phyloP scores from a whole-genome alignment of 2,888 invertebrate genomes.

The Drosophila tanythrix region DNA sequence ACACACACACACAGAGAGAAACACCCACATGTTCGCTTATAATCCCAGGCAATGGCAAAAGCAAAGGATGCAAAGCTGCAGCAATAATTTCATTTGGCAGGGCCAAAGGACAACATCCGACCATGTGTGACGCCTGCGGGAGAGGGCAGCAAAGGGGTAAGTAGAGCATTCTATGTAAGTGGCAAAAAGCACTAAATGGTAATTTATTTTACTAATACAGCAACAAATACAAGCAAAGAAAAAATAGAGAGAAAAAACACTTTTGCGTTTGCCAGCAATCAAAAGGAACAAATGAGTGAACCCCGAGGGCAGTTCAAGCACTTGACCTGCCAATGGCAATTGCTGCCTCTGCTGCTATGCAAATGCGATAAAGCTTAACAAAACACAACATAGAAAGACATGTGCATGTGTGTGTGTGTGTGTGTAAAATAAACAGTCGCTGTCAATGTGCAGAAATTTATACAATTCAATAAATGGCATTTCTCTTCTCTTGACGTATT shows the following conservation, averaged over 20 bases:
- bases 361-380: slow-evolving; percentile 75
- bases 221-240: slow-evolving; percentile 48
- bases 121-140: slow-evolving; percentile 68
- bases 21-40: slow-evolving; percentile 54
- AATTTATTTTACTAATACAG: slow-evolving; percentile 81
- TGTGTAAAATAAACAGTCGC: slow-evolving; percentile 72
- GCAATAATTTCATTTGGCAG: slow-evolving; percentile 78
- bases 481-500: slow-evolving; percentile 41
- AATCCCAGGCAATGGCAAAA: slow-evolving; percentile 56
- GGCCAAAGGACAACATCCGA: slow-evolving; percentile 73
- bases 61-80: slow-evolving; percentile 71
- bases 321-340: slow-evolving; percentile 56
- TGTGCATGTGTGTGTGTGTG: slow-evolving; percentile 38
- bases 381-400: slow-evolving; percentile 45
- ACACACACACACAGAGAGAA: slow-evolving; percentile 2
- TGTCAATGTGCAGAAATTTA: slow-evolving; percentile 78
- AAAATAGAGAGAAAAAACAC: slow-evolving; percentile 38
- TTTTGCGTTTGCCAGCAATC: slow-evolving; percentile 67
- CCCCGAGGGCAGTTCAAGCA: slow-evolving; percentile 65
- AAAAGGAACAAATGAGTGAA: slow-evolving; percentile 77
- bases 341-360: slow-evolving; percentile 57
- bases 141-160: slow-evolving; percentile 2
- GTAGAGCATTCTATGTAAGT: slow-evolving; percentile 43
- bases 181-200: slow-evolving; percentile 80
- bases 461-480: slow-evolving; percentile 82